Evolutionary conservation across 2,113 vertebrate genomes (phyloP).

Genomic region (Tychaedon coryphoeus): DNA sequence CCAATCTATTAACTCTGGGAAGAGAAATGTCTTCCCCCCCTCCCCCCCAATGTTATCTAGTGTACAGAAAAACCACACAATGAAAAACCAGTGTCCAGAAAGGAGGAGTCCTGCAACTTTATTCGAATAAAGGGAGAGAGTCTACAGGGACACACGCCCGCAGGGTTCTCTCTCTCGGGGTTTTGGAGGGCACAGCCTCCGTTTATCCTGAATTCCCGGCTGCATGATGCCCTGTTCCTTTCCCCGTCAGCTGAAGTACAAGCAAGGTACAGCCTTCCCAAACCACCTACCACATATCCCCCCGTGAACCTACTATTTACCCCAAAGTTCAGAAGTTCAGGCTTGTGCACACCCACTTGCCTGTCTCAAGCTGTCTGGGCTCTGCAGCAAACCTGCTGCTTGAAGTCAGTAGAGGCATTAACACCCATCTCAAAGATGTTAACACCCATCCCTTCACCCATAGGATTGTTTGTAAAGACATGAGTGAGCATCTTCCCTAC

Average conservation of each 20-base stretch:
- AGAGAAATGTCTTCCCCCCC: no score
- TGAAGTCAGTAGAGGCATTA: not conserved
- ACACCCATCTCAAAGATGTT: not conserved
- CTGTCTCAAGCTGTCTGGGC: accelerated
- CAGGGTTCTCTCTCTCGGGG: accelerated
- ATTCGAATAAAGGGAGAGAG: not conserved
- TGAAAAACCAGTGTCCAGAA: not conserved
- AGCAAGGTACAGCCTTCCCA: not conserved
- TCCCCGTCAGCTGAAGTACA: accelerated
- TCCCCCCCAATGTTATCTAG: no score
- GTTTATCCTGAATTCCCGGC: accelerated
- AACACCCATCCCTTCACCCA: not conserved
- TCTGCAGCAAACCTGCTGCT: not conserved
- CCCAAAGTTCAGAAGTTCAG: not conserved
- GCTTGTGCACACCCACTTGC: not conserved
- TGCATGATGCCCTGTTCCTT: accelerated
- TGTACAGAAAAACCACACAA: accelerated
- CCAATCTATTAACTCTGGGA: not conserved
- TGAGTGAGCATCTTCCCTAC: not conserved
- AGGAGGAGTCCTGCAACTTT: not conserved
- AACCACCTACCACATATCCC: accelerated
- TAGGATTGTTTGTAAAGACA: not conserved
- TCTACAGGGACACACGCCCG: accelerated
- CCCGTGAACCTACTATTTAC: not conserved
- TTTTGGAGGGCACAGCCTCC: accelerated